Evolutionary conservation across 2,888 invertebrate genomes (phyloP), one percentile per base, ranked within the genome.

Genomic region (Synanthedon formicaeformis): DNA sequence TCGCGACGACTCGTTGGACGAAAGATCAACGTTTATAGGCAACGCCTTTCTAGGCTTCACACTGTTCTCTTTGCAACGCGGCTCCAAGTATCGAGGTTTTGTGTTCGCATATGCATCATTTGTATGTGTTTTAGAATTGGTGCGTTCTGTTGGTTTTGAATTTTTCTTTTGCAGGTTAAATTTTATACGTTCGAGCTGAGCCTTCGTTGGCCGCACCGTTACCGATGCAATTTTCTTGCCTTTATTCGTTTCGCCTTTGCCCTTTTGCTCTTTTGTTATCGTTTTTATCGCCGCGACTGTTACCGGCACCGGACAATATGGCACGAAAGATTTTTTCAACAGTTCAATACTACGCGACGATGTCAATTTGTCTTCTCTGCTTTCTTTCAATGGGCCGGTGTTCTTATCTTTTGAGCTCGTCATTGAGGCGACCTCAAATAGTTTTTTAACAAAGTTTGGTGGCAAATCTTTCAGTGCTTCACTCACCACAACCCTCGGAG

Each of bases 1-100:
- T 11, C 92, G 84, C 0, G 92, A 92, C 1, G 92, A 92, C 62
- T 92, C 92, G 50, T 90, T 91, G 1, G 90, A 91, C 1, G 90
- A 90, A 13, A 89, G 78, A 67, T 88, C 13, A 12, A 18, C 80
- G 57, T 84, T 86, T 23, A 4, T 23, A 48, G 85, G 80, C 16
- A 78, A 71, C 16, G 84, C 65, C 53, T 84, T 88, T 40, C 80
- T 83, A 56, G 71, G 57, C 50, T 68, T 71, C 52, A 63, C 68
- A 2, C 63, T 64, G 3, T 51, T 61, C 4, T 71, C 73, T 51
- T 68, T 75, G 2, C 52, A 14, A 10, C 88, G 83, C 2, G 91
- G 90, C 60, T 92, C 91, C 60, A 92, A 69, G 62, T 92, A 92
- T 18, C 92, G 83, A 1, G 93, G 89, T 57, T 91, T 90, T 60